Evolutionary conservation across 2,888 invertebrate genomes (phyloP), one percentile per base, ranked within the genome.

Genomic region (Drosophila falleni): DNA sequence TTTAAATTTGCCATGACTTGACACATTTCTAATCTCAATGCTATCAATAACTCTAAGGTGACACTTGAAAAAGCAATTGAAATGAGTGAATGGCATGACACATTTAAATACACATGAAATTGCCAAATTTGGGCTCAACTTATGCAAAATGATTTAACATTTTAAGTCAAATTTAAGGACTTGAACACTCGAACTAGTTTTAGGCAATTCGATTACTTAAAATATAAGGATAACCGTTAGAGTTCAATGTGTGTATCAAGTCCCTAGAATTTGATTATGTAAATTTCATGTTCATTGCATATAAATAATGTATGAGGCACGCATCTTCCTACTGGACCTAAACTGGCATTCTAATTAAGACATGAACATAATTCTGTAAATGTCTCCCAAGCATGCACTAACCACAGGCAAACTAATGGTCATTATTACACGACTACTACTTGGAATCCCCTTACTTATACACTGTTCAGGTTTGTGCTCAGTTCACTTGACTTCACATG

Each of bases 231-330:
- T 55, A 64, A 50, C 31, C 26, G 29, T 23, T 29, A 44, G 42
- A 11, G n/a, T 50, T 44, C 44, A 55, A 23, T 49, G 26, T 56
- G 47, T 39, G 46, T 55, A 26, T 66, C 10, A 31, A 15, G 31
- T 50, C 46, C 26, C 29, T 47, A 60, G 66, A 56, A 80, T 87
- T 90, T 84, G 83, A 87, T 90, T 90, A 89, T 87, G 89, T 89
- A 90, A 90, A 87, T 89, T 89, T 78, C 65, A 78, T 83, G 79
- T 72, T 80, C 83, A 83, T 85, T 81, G 85, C 81, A 53, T 72
- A 90, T 89, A 77, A 80, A 90, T 89, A 75, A 89, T 90, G 80
- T 81, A 90, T 89, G 78, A 87, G 75, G 46, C 61, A 37, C 61
- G 65, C 47, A 44, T 56, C 51, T 23, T n/a, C 42, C 16, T 23